Base-by-base conservation (phyloP, 2,888 invertebrate genomes). In the Tineola bisselliella region DNA sequence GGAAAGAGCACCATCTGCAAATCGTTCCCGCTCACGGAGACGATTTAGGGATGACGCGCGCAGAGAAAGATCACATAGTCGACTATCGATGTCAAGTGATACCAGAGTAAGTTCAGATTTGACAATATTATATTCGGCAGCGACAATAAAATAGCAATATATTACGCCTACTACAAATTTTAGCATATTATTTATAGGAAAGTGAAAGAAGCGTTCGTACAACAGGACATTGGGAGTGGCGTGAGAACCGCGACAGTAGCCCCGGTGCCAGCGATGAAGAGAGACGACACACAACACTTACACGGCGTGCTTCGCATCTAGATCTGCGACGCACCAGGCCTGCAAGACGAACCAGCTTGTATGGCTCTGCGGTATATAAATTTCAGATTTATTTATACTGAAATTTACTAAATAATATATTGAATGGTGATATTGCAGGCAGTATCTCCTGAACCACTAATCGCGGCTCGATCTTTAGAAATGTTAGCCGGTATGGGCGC, bases 81-180 rank as follows among this genome's bases (percentile, higher is more conserved):
- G 91, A 62, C 90, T 90, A 65, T 91, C 91, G 1, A 83, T 91
- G 63, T 90, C 90, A 60, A 91, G 91, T 68, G 91, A 92, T 70
- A 90, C 91, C 3, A 89, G 91, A 73, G 92, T 91, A 75, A 73
- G 74, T 70, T n/a, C n/a, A n/a, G n/a, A n/a, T n/a, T n/a, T n/a
- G n/a, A n/a, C n/a, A n/a, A n/a, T n/a, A n/a, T n/a, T n/a, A n/a
- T n/a, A n/a, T n/a, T n/a, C n/a, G n/a, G n/a, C n/a, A n/a, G n/a
- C n/a, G n/a, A n/a, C n/a, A n/a, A n/a, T 25, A 25, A 25, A 25
- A 25, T 25, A 25, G 6, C 25, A 25, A 25, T 25, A 25, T 25
- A 25, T 6, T 25, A 25, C n/a, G 6, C 25, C 25, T 25, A 25
- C 6, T 25, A 13, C 3, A 2, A n/a, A 43, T 12, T 48, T 43